phyloP scores from a whole-genome alignment of 2,113 vertebrate species.

The Ochotona princeps region DNA sequence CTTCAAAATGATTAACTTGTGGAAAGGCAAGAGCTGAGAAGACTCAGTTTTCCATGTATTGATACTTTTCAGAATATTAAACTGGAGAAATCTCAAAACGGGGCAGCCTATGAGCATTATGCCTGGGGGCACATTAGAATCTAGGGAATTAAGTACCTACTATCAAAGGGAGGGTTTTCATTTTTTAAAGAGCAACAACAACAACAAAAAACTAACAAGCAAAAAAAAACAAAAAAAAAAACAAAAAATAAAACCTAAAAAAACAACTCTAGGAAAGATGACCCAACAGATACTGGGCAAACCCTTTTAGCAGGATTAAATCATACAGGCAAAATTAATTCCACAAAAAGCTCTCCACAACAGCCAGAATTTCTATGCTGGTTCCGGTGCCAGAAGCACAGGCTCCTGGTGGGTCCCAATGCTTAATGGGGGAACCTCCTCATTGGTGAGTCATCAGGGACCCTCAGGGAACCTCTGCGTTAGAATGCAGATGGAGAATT shows the following conservation, averaged over 20 bases:
- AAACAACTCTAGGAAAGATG: constrained; percentile 58
- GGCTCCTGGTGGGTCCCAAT: not conserved
- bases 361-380: constrained; percentile 1
- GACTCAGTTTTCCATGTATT: not conserved
- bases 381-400: not conserved
- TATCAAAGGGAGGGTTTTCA: constrained; percentile 45
- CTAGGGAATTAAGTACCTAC: constrained; percentile 60
- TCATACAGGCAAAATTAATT: constrained; percentile 64
- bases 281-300: constrained; percentile 63
- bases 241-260: not conserved
- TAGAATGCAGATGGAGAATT: constrained; percentile 24
- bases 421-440: constrained; percentile 45
- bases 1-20: not conserved
- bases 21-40: not conserved
- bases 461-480: constrained; percentile 49
- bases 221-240: too few species aligned
- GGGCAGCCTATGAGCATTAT: constrained; percentile 26
- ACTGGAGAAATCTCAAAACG: constrained; percentile 29
- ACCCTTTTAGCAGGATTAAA: constrained; percentile 30
- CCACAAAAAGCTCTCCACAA: constrained; percentile 51
- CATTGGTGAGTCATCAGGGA: constrained; percentile 29
- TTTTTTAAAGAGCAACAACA: not conserved
- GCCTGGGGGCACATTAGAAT: constrained; percentile 61
- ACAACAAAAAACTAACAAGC: too few species aligned
- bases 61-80: constrained; percentile 42